phyloP scores from a whole-genome alignment of 35 echinoderm and acorn worm species.

The Hemicentrotus pulcherrimus region DNA sequence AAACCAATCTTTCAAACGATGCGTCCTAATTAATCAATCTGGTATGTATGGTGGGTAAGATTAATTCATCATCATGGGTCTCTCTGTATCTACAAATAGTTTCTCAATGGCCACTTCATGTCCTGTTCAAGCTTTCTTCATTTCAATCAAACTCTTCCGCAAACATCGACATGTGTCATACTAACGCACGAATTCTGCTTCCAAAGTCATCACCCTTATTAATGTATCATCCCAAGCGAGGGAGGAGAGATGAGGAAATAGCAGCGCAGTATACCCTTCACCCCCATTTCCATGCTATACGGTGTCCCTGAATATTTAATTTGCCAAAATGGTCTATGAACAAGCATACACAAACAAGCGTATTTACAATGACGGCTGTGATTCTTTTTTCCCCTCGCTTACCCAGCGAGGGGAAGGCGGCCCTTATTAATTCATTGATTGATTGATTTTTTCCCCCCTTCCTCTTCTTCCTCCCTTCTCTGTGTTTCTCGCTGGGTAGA shows the following conservation, averaged over 20 bases:
- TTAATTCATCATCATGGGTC: not conserved
- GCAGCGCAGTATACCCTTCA: not conserved
- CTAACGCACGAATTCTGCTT: not conserved
- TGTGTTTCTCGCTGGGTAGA: not conserved
- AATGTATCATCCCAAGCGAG: not conserved
- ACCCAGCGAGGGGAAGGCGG: not conserved
- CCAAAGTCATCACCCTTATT: not conserved
- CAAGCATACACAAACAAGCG: not conserved
- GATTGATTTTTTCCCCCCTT: slow-evolving; percentile 33
- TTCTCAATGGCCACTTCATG: not conserved
- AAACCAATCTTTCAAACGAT: not conserved
- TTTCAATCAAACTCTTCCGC: not conserved
- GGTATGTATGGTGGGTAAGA: not conserved
- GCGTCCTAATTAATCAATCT: not conserved
- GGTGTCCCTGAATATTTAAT: slow-evolving; percentile 12
- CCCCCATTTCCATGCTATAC: not conserved
- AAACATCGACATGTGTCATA: slow-evolving; percentile 3
- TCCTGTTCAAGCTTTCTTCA: not conserved
- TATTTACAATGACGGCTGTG: slow-evolving; percentile 28
- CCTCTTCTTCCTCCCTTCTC: not conserved
- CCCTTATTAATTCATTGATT: slow-evolving; percentile 57
- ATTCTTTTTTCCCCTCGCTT: not conserved
- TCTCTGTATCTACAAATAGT: slow-evolving; percentile 13
- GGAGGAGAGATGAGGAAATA: not conserved
- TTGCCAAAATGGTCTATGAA: slow-evolving; percentile 12